These are phyloP conservation scores for Eupeodes corollae DNA, from an alignment of 1,140 invertebrate genomes.

Conservation along the genomic window DNA sequence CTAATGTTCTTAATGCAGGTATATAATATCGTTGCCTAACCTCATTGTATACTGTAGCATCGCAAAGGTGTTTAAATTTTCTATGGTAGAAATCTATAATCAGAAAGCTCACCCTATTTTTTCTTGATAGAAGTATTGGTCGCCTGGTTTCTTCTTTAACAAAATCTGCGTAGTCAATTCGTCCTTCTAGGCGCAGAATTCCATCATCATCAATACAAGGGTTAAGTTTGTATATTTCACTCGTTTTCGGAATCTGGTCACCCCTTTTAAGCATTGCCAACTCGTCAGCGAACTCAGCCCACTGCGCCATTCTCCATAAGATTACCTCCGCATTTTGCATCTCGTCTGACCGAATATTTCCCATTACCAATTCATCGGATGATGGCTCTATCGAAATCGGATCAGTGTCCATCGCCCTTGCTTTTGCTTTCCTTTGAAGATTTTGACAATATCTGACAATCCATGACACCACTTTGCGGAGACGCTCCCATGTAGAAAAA, in stretches of 20 bases:
- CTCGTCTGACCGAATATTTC: too few species aligned
- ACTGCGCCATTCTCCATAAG: neutral
- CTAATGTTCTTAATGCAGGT: neutral
- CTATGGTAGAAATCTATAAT: slow-evolving; percentile 16
- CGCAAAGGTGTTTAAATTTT: neutral
- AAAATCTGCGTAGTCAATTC: neutral
- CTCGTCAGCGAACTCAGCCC: neutral
- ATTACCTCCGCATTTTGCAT: neutral
- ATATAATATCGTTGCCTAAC: neutral
- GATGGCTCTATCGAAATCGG: too few species aligned
- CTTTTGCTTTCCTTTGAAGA: too few species aligned
- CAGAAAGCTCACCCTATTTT: slow-evolving; percentile 29
- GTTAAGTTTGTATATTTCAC: neutral
- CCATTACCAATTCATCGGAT: too few species aligned
- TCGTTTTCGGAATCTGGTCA: neutral
- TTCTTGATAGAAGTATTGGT: neutral
- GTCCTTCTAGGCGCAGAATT: neutral
- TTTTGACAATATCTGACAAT: too few species aligned
- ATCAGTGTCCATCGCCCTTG: too few species aligned
- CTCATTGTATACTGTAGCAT: neutral
- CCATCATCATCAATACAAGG: neutral
- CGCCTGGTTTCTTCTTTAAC: neutral
- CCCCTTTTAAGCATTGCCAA: neutral
- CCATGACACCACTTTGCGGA: too few species aligned
- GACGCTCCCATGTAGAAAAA: too few species aligned